phyloP scores from a whole-genome alignment of 2,113 vertebrate genomes.

The Mus musculus region GRCm39 chr3:30999501-31000000 shows the following conservation, averaged over 20 bases:
- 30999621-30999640: conserved; percentile 47
- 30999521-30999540: conserved; percentile 23
- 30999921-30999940: no score
- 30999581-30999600: conserved; percentile 18
- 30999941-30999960: background rate
- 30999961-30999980: background rate
- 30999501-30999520: conserved; percentile 41
- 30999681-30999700: background rate
- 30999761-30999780: background rate
- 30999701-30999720: background rate
- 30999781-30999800: background rate
- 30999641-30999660: background rate
- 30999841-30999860: background rate
- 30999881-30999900: background rate
- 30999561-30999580: conserved; percentile 39
- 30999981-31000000: background rate
- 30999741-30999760: background rate
- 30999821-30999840: background rate
- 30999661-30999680: conserved; percentile 15
- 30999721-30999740: background rate
- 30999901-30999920: background rate
- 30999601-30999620: background rate
- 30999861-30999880: conserved; percentile 7
- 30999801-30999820: background rate
- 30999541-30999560: conserved; percentile 49